These are phyloP conservation scores for Clamator glandarius DNA, from an alignment of 2,797 vertebrate species.

Conservation along the genomic window DNA sequence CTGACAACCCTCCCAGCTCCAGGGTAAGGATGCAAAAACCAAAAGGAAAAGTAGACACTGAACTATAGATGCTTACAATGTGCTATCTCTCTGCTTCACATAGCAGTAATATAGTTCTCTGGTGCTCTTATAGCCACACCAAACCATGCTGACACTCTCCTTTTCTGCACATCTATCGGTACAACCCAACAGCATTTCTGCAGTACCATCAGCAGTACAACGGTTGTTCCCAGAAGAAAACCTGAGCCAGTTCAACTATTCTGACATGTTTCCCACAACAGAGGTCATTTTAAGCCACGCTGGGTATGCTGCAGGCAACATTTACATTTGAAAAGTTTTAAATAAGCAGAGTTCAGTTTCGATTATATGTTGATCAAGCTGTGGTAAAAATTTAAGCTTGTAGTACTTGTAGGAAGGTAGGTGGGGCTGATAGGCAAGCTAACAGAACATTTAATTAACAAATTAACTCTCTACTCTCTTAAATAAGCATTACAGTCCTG, in stretches of 20 bases:
- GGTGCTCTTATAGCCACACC: neutral
- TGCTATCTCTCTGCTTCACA: neutral
- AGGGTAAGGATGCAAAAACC: neutral
- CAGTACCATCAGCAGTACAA: neutral
- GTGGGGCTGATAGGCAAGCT: constrained; percentile 16
- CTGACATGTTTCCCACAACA: neutral
- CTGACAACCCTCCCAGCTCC: neutral
- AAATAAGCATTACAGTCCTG: constrained; percentile 34
- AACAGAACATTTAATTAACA: constrained; percentile 58
- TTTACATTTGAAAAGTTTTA: neutral
- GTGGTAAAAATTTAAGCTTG: neutral
- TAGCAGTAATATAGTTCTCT: neutral
- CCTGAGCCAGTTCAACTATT: neutral
- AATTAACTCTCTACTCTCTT: constrained; percentile 49
- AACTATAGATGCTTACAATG: neutral
- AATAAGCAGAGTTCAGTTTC: neutral
- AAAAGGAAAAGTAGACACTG: neutral
- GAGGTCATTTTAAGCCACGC: neutral
- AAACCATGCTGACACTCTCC: neutral
- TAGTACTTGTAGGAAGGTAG: constrained; percentile 12
- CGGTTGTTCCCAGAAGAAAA: neutral
- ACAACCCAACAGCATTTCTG: neutral
- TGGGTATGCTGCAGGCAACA: neutral
- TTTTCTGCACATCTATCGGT: neutral
- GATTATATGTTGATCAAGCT: neutral